These are phyloP conservation scores for Leptopterna dolabrata DNA, from an alignment of 2,888 invertebrate species.

Conservation along the genomic window DNA sequence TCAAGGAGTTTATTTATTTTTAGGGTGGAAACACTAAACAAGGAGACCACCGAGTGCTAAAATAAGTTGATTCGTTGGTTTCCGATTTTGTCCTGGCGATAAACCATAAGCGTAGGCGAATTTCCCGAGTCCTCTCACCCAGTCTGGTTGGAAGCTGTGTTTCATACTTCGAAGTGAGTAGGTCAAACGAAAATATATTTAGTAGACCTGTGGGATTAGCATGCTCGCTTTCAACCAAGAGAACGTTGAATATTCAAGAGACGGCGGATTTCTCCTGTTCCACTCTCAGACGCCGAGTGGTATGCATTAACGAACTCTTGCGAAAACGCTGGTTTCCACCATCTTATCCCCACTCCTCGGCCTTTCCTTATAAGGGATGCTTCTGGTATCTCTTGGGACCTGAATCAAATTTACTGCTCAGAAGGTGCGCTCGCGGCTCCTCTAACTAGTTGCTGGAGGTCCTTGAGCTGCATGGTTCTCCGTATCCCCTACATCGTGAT, in stretches of 20 bases:
- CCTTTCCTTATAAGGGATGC: background rate
- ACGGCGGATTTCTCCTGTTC: background rate
- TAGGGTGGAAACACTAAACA: background rate
- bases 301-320: conserved; percentile 12
- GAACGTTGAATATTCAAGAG: conserved; percentile 5
- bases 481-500: background rate
- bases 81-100: background rate
- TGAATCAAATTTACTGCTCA: background rate
- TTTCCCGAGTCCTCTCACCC: background rate
- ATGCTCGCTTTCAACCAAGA: background rate
- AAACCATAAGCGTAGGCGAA: background rate
- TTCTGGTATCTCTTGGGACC: background rate
- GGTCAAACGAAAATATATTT: conserved; percentile 25
- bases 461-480: background rate
- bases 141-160: background rate
- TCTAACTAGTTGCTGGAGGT: background rate
- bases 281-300: background rate
- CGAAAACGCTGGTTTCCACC: background rate
- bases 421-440: background rate
- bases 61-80: background rate
- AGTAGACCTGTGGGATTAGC: conserved; percentile 9
- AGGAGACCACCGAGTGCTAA: background rate
- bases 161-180: background rate
- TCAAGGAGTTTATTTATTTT: too few species aligned
- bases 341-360: background rate